Conservation (phyloP, 2,113 vertebrate genomes). For the Passer montanus region DNA sequence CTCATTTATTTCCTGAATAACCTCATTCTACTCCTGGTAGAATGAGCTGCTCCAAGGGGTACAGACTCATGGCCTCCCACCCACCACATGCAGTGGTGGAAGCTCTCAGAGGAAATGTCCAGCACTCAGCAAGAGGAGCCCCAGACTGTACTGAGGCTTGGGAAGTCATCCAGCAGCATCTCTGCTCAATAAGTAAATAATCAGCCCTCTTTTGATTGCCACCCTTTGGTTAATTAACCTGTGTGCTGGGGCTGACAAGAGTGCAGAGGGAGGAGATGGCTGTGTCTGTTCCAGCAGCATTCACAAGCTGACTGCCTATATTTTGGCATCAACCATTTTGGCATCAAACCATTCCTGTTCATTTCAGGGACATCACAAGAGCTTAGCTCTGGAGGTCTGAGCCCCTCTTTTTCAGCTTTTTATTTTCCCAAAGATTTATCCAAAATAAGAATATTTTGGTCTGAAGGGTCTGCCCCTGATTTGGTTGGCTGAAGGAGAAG, state of each 20-base stretch:
- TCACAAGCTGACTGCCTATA: not conserved
- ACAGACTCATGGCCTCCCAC: not conserved
- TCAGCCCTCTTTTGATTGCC: not conserved
- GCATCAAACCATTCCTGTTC: not conserved
- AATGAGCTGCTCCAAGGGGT: not conserved
- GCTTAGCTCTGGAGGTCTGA: not conserved
- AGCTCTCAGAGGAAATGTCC: not conserved
- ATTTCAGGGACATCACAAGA: not conserved
- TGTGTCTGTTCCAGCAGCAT: not conserved
- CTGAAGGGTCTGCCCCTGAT: not conserved
- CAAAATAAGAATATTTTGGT: not conserved
- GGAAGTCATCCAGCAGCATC: not conserved
- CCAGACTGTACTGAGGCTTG: not conserved
- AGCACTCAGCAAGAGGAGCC: not conserved
- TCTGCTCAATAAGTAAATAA: not conserved
- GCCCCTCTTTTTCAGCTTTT: not conserved
- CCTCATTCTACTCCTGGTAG: not conserved
- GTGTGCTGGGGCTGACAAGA: not conserved
- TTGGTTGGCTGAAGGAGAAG: conserved; percentile 5
- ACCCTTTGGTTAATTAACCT: not conserved
- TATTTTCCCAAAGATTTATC: not conserved
- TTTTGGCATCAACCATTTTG: not conserved
- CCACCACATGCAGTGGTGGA: not conserved
- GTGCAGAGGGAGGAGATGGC: not conserved
- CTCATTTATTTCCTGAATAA: not conserved